These are phyloP conservation scores for Gopherus flavomarginatus DNA, from an alignment of 2,113 vertebrate species.

Conservation along the genomic window DNA sequence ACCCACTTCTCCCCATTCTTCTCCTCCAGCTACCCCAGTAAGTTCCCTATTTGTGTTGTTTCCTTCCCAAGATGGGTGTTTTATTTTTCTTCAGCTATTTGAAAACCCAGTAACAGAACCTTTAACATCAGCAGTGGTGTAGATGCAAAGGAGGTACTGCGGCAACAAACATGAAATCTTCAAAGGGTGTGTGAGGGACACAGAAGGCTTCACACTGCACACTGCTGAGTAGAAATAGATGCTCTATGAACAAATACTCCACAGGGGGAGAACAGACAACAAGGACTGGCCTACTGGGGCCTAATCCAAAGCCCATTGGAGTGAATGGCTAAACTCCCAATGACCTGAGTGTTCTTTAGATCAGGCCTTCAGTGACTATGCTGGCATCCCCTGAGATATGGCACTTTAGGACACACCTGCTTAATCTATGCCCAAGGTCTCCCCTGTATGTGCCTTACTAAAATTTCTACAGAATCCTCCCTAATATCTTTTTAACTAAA, in stretches of 20 bases:
- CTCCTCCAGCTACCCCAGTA: background rate
- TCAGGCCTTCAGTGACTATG: background rate
- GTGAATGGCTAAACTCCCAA: background rate
- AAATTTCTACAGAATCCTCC: background rate
- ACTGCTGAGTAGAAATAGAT: background rate
- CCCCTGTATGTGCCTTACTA: accelerated
- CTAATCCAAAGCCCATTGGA: background rate
- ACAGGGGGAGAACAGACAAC: background rate
- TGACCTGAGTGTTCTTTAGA: background rate
- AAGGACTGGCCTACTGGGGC: background rate
- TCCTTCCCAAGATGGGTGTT: background rate
- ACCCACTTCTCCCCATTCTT: background rate
- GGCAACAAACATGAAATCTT: background rate
- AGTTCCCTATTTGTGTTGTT: background rate
- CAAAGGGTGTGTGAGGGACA: background rate
- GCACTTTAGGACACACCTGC: background rate
- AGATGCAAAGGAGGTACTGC: background rate
- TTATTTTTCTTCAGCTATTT: background rate
- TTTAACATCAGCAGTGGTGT: background rate
- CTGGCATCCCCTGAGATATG: background rate
- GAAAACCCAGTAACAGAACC: background rate
- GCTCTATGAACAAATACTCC: background rate
- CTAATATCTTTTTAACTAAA: background rate
- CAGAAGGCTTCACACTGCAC: background rate
- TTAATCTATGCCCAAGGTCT: background rate